Base-by-base conservation (phyloP, 2,797 vertebrate species). In the Borostomias antarcticus region DNA sequence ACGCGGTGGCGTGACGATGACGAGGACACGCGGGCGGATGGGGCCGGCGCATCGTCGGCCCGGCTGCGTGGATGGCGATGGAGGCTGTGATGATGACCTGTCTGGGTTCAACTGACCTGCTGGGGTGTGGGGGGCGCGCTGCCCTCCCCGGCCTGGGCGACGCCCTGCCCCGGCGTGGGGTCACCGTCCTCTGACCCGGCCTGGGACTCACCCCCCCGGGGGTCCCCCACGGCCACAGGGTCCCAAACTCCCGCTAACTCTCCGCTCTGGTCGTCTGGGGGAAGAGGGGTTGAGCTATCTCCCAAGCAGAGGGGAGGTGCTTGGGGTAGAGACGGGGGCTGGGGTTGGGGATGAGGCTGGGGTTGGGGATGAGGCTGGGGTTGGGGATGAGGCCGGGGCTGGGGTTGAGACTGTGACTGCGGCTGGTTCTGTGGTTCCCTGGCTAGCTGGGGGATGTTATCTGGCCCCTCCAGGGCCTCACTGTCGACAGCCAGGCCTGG, bases 61-160 rank as follows among this genome's bases (percentile, higher is more conserved):
- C 13, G 59, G 66, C 37, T 68, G 6, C 62, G 29, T 64, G 11
- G 64, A n/a, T 52, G 43, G 23, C 4, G 47, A 66, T 35, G 60
- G 58, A 1, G 11, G 52, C 23, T 63, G 66, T 30, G 60, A 43
- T 26, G 51, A 52, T 5, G 67, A 58, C n/a, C 65, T 65, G 21
- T 68, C 10, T 68, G 8, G 78, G 25, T 10, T 29, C 32, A 37
- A 79, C 88, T 88, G 84, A 91, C 89, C 89, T 89, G 25, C 6
- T 19, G 23, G 35, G 62, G 15, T 40, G 23, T 40, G 21, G 48
- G 19, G 7, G 50, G 6, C 40, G 40, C n/a, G 3, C 56, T 63
- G 4, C 33, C 25, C 17, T 30, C 70, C 26, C 43, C 68, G 13
- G 52, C 29, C 1, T 68, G 25, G 29, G 74, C 58, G 26, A 64